Conservation (phyloP, 2,888 invertebrate genomes). For the Drosophila vallismaia region DNA sequence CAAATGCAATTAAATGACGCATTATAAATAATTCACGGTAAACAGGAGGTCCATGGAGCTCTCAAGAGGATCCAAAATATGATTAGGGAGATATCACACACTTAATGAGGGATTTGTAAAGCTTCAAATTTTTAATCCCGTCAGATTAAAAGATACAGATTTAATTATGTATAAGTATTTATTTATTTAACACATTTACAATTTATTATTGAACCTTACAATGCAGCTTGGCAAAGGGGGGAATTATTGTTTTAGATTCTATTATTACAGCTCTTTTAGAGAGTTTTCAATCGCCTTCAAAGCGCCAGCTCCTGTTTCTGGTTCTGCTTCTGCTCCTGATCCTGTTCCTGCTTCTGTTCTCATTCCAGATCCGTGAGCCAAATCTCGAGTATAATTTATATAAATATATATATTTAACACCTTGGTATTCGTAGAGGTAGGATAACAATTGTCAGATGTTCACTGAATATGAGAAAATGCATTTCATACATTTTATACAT, state of each 20-base stretch:
- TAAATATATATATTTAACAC: constrained; percentile 64
- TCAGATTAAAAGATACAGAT: constrained; percentile 5
- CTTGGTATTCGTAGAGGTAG: constrained; percentile 71
- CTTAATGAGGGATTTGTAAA: background rate
- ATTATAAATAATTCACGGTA: constrained; percentile 13
- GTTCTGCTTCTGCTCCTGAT: background rate
- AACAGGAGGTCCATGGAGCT: background rate
- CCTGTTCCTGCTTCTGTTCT: background rate
- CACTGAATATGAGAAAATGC: constrained; percentile 42
- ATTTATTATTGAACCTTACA: constrained; percentile 60
- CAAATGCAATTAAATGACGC: constrained; percentile 23
- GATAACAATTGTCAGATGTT: constrained; percentile 75
- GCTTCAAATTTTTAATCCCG: background rate
- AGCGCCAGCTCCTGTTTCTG: constrained; percentile 8
- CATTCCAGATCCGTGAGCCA: constrained; percentile 25
- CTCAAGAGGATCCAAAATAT: background rate
- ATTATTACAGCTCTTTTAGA: constrained; percentile 49
- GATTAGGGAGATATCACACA: background rate
- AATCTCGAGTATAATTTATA: constrained; percentile 52
- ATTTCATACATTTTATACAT: constrained; percentile 26
- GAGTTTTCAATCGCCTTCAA: constrained; percentile 20
- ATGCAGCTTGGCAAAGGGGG: constrained; percentile 68
- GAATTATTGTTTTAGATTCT: constrained; percentile 69
- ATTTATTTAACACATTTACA: constrained; percentile 50
- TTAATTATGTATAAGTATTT: constrained; percentile 34